These are phyloP conservation scores for Monoplex corrugatus DNA, from an alignment of 2,888 invertebrate genomes.

Conservation along the genomic window DNA sequence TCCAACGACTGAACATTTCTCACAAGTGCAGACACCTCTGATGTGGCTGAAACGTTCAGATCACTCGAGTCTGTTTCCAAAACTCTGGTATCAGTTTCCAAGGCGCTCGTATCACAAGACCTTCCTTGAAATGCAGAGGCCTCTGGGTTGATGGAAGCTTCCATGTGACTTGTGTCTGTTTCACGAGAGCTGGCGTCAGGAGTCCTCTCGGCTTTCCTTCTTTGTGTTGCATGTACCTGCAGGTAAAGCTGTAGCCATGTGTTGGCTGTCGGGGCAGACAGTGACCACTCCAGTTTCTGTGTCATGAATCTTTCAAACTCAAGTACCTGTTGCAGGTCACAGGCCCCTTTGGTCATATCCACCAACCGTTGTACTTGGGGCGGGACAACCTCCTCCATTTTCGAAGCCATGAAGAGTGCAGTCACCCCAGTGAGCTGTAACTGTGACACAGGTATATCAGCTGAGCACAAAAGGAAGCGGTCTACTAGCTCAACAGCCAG, in stretches of 20 bases:
- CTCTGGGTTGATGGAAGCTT: too few species aligned
- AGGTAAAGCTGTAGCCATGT: slow-evolving; percentile 97
- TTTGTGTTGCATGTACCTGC: slow-evolving; percentile 85
- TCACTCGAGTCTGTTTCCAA: too few species aligned
- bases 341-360: slow-evolving; percentile 99
- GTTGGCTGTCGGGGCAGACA: slow-evolving; percentile 94
- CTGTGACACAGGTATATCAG: slow-evolving; percentile 91
- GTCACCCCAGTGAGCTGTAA: slow-evolving; percentile 97
- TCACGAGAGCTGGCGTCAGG: too few species aligned
- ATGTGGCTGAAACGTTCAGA: too few species aligned
- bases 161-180: too few species aligned
- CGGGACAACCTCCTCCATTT: slow-evolving; percentile 98
- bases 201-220: not conserved
- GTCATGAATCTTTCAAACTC: slow-evolving; percentile 89
- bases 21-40: too few species aligned
- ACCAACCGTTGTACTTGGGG: slow-evolving; percentile 97
- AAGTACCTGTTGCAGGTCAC: slow-evolving; percentile 91
- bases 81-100: too few species aligned
- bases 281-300: slow-evolving; percentile 90
- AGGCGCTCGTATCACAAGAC: too few species aligned
- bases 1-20: too few species aligned
- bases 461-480: slow-evolving; percentile 88
- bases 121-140: too few species aligned
- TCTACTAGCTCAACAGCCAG: slow-evolving; percentile 97
- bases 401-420: slow-evolving; percentile 96